phyloP scores from a whole-genome alignment of 2,797 vertebrate genomes.

The Ceryle rudis region DNA sequence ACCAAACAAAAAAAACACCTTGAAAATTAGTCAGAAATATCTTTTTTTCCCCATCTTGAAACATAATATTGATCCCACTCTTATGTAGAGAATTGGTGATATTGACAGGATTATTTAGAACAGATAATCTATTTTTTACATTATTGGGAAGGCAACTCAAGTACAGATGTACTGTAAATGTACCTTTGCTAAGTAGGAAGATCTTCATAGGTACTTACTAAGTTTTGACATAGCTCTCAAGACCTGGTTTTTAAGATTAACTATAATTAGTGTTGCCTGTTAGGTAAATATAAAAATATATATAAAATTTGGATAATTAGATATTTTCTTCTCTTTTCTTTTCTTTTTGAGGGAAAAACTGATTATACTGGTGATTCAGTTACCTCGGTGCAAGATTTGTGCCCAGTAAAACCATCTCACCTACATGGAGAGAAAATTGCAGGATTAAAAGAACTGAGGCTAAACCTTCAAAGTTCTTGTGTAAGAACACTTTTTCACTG shows the following conservation, averaged over 20 bases:
- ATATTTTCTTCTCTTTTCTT: background rate
- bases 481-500: background rate
- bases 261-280: background rate
- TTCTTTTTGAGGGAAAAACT: background rate
- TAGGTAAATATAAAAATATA: background rate
- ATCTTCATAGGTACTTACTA: background rate
- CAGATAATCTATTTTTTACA: background rate
- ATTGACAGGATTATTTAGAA: background rate
- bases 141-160: background rate
- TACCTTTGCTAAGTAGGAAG: background rate
- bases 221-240: background rate
- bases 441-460: background rate
- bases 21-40: background rate
- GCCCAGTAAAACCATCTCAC: background rate
- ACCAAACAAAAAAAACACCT: rapidly evolving
- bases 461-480: background rate
- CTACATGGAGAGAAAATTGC: background rate
- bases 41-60: background rate
- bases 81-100: background rate
- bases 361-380: background rate
- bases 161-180: background rate
- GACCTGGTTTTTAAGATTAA: background rate
- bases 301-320: background rate
- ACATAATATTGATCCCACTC: background rate
- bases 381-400: background rate